Evolutionary conservation across 2,888 invertebrate genomes (phyloP).

Genomic region (Leptinotarsa juncta): DNA sequence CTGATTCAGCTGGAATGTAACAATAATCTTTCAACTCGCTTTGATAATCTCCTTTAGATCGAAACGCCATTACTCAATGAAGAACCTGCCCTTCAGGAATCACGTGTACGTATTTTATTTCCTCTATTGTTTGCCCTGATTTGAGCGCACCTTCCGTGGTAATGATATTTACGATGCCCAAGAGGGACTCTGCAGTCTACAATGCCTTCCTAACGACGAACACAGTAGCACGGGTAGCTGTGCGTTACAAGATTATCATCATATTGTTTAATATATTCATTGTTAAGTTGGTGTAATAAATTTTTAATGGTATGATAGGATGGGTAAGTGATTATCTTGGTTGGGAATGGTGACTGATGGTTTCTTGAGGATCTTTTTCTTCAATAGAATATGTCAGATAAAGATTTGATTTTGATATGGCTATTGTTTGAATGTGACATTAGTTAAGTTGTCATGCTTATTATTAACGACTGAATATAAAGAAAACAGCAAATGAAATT

Average conservation of each 20-base stretch:
- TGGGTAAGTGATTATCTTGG: neutral
- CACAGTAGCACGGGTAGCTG: constrained; percentile 48
- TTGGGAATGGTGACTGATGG: too few relatives aligned
- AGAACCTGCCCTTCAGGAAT: constrained; percentile 37
- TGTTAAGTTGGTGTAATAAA: constrained; percentile 39
- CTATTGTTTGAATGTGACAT: too few relatives aligned
- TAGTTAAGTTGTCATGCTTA: too few relatives aligned
- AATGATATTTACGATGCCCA: constrained; percentile 55
- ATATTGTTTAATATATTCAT: constrained; percentile 42
- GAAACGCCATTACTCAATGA: constrained; percentile 21
- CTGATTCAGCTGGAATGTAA: too few relatives aligned
- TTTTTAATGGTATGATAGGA: constrained; percentile 31
- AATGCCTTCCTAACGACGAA: constrained; percentile 34
- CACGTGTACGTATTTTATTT: constrained; percentile 45
- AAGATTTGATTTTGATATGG: too few relatives aligned
- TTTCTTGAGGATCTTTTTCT: neutral
- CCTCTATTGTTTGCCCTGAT: constrained; percentile 37
- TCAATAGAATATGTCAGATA: too few relatives aligned
- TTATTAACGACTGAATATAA: too few relatives aligned
- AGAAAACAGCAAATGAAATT: too few relatives aligned
- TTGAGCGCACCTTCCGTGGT: constrained; percentile 42
- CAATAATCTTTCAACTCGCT: neutral
- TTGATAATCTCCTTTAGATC: neutral
- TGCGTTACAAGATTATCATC: constrained; percentile 47
- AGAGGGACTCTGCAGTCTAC: constrained; percentile 50